These are phyloP conservation scores for Platysteira castanea DNA, from an alignment of 2,113 vertebrate genomes.

Conservation along the genomic window DNA sequence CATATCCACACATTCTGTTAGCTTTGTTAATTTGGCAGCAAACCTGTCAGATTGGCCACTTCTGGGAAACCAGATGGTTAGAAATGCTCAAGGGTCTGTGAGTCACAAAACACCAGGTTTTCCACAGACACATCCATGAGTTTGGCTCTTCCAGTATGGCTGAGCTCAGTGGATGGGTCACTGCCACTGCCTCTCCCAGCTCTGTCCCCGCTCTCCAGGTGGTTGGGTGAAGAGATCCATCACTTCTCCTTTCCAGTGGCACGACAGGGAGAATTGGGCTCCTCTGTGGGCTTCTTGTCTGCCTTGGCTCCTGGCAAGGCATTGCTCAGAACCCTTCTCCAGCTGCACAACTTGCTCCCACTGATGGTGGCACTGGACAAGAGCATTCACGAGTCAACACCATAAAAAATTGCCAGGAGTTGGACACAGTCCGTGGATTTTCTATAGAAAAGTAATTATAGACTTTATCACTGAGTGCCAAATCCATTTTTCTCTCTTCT, in stretches of 20 bases:
- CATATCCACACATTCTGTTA: background rate
- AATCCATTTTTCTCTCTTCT: conserved; percentile 23
- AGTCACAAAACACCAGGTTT: background rate
- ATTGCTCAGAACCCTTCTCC: background rate
- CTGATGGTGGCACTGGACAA: background rate
- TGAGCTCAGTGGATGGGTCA: fast-evolving
- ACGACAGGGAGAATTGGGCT: background rate
- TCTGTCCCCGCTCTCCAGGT: background rate
- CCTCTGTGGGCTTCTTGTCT: background rate
- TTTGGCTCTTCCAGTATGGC: background rate
- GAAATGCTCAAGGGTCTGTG: background rate
- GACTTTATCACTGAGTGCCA: background rate
- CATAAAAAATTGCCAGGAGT: background rate
- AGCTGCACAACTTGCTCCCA: fast-evolving
- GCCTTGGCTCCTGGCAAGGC: background rate
- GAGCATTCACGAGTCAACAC: background rate
- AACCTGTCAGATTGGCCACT: background rate
- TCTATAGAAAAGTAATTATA: conserved; percentile 35
- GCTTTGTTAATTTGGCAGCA: background rate
- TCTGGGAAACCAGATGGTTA: background rate
- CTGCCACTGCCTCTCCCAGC: fast-evolving
- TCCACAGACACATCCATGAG: background rate
- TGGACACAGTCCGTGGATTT: background rate
- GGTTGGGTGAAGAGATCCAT: background rate
- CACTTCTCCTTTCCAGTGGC: background rate